Evolutionary conservation across 2,113 vertebrate genomes (phyloP).

Genomic region (Aldabrachelys gigantea): DNA sequence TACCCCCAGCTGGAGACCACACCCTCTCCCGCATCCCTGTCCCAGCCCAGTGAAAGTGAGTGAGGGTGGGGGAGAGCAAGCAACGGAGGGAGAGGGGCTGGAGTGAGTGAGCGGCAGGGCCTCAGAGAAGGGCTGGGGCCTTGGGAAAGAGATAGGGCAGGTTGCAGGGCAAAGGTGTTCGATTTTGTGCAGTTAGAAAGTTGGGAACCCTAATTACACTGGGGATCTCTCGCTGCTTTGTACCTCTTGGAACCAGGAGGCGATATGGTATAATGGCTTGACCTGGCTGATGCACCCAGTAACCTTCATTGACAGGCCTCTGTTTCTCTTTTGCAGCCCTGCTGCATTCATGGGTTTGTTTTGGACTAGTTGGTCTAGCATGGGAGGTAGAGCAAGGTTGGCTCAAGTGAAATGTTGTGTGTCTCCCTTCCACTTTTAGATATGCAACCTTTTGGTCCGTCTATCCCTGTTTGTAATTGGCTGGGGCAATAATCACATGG

Average conservation of each 20-base stretch:
- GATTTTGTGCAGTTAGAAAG: too few species aligned
- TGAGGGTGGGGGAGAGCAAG: too few species aligned
- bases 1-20: too few species aligned
- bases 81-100: too few species aligned
- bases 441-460: background rate
- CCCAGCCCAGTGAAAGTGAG: too few species aligned
- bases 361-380: background rate
- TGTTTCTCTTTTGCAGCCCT: background rate
- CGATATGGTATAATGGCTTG: background rate
- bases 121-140: too few species aligned
- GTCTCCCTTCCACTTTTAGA: background rate
- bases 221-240: background rate
- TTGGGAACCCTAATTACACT: background rate
- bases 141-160: too few species aligned
- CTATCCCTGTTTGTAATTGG: background rate
- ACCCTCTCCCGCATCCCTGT: too few species aligned
- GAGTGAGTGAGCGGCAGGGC: too few species aligned
- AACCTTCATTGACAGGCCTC: background rate
- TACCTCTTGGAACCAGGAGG: background rate
- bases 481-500: background rate
- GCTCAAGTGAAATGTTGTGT: background rate
- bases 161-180: too few species aligned
- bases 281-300: background rate
- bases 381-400: background rate
- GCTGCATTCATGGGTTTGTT: background rate